phyloP scores from a whole-genome alignment of 1,140 invertebrate species.

The Drosophila grimshawi region DNA sequence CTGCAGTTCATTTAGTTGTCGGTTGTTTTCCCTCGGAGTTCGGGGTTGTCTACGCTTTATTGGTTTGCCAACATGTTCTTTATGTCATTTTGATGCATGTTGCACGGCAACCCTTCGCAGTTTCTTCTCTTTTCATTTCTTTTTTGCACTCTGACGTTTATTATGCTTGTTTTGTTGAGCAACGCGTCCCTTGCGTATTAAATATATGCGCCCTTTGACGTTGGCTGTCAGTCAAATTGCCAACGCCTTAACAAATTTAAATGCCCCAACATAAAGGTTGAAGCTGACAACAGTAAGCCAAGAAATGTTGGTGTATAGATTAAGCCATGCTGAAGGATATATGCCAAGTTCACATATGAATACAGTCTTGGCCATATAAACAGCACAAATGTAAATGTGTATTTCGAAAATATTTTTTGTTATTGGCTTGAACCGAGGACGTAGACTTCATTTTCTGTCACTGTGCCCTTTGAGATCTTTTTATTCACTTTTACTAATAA shows the following conservation, averaged over 20 bases:
- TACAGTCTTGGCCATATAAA: neutral
- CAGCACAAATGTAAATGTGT: no score
- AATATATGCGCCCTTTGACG: conserved; percentile 64
- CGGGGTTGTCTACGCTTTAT: conserved; percentile 68
- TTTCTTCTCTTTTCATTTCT: conserved; percentile 8
- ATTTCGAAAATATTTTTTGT: no score
- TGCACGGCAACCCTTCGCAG: conserved; percentile 69
- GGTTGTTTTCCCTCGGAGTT: conserved; percentile 13
- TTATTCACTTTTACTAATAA: no score
- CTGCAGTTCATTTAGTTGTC: conserved; percentile 68
- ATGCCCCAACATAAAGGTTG: neutral
- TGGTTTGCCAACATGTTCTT: conserved; percentile 73
- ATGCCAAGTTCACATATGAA: neutral
- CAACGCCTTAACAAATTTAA: conserved; percentile 45
- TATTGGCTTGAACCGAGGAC: no score
- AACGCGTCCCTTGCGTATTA: conserved; percentile 71
- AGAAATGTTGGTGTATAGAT: neutral
- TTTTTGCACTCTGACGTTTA: conserved; percentile 61
- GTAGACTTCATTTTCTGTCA: no score
- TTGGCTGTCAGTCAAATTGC: conserved; percentile 53
- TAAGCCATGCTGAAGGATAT: neutral
- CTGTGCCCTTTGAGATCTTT: no score
- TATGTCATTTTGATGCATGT: conserved; percentile 74
- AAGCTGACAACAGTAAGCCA: neutral
- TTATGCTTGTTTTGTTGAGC: conserved; percentile 67